phyloP scores from a whole-genome alignment of 2,113 vertebrate genomes.

The Odocoileus virginianus region DNA sequence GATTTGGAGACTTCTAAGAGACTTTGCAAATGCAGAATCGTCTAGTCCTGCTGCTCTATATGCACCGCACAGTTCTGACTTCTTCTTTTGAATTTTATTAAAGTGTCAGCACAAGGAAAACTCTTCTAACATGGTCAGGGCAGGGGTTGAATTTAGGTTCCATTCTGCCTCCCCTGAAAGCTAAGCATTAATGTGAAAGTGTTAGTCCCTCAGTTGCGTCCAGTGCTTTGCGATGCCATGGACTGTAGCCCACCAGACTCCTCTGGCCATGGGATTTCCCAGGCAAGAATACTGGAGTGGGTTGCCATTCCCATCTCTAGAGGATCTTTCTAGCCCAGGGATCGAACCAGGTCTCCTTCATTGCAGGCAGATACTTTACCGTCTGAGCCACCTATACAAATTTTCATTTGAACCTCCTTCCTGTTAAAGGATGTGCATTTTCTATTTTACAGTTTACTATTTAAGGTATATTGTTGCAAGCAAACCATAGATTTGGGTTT shows the following conservation, averaged over 20 bases:
- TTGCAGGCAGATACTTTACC: not conserved
- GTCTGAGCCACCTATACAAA: not conserved
- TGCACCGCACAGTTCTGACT: not conserved
- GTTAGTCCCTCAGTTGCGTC: not conserved
- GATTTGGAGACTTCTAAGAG: not conserved
- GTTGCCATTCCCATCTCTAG: not conserved
- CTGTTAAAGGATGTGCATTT: not conserved
- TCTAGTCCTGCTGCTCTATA: not conserved
- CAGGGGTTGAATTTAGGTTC: not conserved
- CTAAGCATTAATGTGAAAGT: not conserved
- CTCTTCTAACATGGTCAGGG: not conserved
- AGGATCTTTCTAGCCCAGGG: not conserved
- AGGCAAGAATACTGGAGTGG: not conserved
- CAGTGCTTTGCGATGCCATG: rapidly evolving
- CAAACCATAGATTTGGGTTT: not conserved
- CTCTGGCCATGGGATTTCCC: not conserved
- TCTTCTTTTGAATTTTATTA: not conserved
- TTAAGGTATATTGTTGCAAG: not conserved
- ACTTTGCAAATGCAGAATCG: constrained; percentile 15
- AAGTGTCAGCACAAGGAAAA: not conserved
- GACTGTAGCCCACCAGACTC: not conserved
- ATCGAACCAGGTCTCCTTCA: not conserved
- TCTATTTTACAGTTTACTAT: not conserved
- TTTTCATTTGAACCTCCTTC: not conserved
- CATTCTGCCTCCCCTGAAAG: not conserved